phyloP scores from a whole-genome alignment of 2,888 invertebrate species.

The Uropetala carovei region DNA sequence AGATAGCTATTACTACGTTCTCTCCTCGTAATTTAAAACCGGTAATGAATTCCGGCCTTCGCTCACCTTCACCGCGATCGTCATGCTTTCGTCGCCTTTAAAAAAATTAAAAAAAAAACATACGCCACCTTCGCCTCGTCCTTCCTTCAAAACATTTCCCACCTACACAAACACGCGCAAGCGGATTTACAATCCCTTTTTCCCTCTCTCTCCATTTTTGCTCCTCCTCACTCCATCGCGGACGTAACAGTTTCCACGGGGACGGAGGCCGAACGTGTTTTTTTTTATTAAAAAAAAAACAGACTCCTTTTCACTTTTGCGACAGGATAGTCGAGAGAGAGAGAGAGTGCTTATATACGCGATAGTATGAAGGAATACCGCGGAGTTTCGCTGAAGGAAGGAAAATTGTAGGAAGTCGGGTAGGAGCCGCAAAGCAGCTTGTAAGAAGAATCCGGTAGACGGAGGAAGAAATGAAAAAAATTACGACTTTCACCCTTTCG shows the following conservation, averaged over 20 bases:
- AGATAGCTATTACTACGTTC: background rate
- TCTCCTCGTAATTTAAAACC: constrained; percentile 21
- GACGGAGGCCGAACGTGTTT: background rate
- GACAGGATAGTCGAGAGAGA: background rate
- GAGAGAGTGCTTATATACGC: background rate
- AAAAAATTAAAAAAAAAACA: background rate
- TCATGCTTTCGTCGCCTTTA: background rate
- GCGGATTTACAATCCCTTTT: background rate
- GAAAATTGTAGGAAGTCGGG: background rate
- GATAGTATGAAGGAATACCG: too few relatives aligned
- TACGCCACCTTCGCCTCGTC: background rate
- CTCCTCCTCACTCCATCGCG: background rate
- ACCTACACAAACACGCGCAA: background rate
- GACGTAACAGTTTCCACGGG: background rate
- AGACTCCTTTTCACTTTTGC: background rate
- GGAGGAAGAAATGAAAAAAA: background rate
- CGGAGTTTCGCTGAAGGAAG: background rate
- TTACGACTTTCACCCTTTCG: background rate
- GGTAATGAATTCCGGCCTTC: constrained; percentile 19
- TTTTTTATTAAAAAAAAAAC: background rate
- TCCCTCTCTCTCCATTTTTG: background rate
- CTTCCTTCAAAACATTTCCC: background rate
- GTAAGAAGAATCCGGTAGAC: background rate
- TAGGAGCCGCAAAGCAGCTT: background rate
- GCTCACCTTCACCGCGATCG: background rate